These are phyloP conservation scores for Drosophila atripex DNA, from an alignment of 2,888 invertebrate species.

Conservation along the genomic window DNA sequence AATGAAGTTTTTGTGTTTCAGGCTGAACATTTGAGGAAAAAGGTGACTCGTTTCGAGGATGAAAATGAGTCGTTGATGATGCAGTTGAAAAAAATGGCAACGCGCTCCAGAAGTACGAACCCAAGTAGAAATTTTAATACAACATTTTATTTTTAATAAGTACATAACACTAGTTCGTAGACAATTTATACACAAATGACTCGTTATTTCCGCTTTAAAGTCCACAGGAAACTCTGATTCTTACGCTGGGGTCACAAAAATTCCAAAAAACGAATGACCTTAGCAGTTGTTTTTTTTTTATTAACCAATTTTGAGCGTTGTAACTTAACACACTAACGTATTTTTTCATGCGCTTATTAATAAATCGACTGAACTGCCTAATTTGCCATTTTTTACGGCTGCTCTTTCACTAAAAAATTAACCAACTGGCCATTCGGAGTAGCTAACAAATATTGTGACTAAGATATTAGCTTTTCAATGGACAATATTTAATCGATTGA, in stretches of 20 bases:
- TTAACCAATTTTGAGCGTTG: constrained; percentile 2
- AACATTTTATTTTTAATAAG: constrained; percentile 14
- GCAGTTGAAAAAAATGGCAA: constrained; percentile 98
- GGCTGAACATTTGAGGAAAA: constrained; percentile 94
- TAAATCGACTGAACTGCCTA: constrained; percentile 28
- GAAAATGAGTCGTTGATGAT: constrained; percentile 98
- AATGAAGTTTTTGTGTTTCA: constrained; percentile 82
- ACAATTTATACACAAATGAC: constrained; percentile 17
- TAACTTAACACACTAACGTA: constrained; percentile 51
- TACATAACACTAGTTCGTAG: constrained; percentile 27
- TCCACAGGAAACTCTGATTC: neutral
- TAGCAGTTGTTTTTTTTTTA: neutral
- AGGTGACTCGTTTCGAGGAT: constrained; percentile 96
- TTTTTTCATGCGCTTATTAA: constrained; percentile 65
- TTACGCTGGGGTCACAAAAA: neutral
- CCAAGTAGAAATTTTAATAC: constrained; percentile 7
- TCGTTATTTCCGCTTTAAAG: constrained; percentile 15
- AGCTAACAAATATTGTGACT: constrained; percentile 18
- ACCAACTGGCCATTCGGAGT: constrained; percentile 17
- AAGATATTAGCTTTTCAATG: neutral
- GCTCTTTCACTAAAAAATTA: constrained; percentile 73
- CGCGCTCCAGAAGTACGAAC: constrained; percentile 91
- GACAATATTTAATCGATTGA: neutral
- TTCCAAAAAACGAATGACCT: constrained; percentile 10
- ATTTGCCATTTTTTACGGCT: constrained; percentile 85